These are phyloP conservation scores for Nyctereutes procyonoides DNA, from an alignment of 2,113 vertebrate species.

Conservation along the genomic window DNA sequence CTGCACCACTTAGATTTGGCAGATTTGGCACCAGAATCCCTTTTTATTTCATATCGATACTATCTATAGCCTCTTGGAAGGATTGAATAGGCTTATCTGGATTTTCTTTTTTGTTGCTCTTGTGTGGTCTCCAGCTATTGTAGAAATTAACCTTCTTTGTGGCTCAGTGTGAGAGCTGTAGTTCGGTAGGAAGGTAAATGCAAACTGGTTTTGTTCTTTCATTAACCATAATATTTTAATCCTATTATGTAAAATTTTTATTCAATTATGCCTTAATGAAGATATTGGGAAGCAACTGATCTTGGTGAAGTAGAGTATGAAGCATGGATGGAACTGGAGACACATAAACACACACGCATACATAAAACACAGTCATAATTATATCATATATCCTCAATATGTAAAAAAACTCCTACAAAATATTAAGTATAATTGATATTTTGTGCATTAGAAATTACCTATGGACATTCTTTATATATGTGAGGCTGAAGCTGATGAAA, in stretches of 20 bases:
- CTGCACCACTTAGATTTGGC: background rate
- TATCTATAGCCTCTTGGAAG: background rate
- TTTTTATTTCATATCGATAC: background rate
- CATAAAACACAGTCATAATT: background rate
- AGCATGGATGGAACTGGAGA: background rate
- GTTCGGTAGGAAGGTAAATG: background rate
- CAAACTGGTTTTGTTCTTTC: background rate
- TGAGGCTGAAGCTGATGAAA: background rate
- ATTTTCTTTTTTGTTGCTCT: background rate
- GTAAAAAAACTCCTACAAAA: no score
- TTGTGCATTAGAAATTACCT: background rate
- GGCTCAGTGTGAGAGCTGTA: background rate
- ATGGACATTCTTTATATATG: background rate
- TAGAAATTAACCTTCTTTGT: background rate
- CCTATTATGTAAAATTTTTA: background rate
- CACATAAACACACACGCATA: accelerated
- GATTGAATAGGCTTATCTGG: background rate
- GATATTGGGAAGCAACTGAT: background rate
- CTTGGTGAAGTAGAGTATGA: background rate
- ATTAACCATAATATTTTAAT: background rate
- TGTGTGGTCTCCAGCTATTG: background rate
- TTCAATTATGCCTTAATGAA: background rate
- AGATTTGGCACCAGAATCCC: background rate
- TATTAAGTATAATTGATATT: background rate
- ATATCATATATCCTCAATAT: no score